Conservation (phyloP, 1,140 invertebrate species). For the Bilobella aurantiaca region DNA sequence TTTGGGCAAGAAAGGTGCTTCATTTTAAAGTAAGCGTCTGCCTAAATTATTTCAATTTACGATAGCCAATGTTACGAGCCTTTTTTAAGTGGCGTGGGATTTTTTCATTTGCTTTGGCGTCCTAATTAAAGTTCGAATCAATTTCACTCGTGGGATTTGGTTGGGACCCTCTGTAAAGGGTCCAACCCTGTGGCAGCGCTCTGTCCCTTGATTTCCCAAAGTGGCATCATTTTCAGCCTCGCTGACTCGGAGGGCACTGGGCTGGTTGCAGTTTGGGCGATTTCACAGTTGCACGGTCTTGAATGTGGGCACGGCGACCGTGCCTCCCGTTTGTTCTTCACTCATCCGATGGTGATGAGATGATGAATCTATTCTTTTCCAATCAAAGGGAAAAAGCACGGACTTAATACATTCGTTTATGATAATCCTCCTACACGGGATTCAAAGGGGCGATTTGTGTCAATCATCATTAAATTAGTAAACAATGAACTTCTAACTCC, state of each 20-base stretch:
- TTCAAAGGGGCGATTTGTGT: slow-evolving; percentile 22
- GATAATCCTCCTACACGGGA: not conserved
- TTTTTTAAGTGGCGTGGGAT: too few relatives aligned
- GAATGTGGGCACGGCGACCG: not conserved
- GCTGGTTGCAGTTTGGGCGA: not conserved
- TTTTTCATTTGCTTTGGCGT: not conserved
- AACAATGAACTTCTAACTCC: slow-evolving; percentile 12
- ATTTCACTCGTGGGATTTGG: too few relatives aligned
- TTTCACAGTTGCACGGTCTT: not conserved
- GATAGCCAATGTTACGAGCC: too few relatives aligned
- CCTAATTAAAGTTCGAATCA: too few relatives aligned
- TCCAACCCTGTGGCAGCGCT: not conserved
- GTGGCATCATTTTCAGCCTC: not conserved
- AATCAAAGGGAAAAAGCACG: not conserved
- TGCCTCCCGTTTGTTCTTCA: not conserved
- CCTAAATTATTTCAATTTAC: too few relatives aligned
- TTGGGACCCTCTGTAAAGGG: too few relatives aligned
- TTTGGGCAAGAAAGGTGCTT: too few relatives aligned
- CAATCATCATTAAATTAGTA: slow-evolving; percentile 29
- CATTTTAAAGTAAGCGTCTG: too few relatives aligned
- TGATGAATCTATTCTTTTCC: not conserved
- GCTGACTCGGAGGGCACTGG: not conserved
- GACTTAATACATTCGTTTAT: not conserved
- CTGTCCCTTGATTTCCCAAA: not conserved
- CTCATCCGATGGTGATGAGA: slow-evolving; percentile 8